Evolutionary conservation across 2,797 vertebrate species (phyloP).

Genomic region (Sebastolobus alascanus): DNA sequence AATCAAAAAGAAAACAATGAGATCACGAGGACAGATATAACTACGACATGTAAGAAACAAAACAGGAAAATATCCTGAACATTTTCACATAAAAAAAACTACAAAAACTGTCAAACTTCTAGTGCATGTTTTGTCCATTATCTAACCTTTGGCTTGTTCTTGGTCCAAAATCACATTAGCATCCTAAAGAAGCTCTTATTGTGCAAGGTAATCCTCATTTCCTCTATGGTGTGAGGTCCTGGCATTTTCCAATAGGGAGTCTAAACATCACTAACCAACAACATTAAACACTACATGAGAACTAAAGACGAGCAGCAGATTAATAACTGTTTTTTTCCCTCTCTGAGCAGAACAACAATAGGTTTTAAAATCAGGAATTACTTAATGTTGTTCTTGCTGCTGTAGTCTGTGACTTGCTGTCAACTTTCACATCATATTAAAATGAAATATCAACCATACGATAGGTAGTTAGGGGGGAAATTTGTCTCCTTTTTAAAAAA

Average conservation of each 20-base stretch:
- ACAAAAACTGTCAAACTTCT: slow-evolving; percentile 65
- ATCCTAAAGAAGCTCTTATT: slow-evolving; percentile 50
- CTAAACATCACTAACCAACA: slow-evolving; percentile 46
- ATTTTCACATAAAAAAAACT: slow-evolving; percentile 66
- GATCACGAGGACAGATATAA: slow-evolving; percentile 54
- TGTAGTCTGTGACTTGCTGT: not conserved
- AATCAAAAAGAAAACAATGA: slow-evolving; percentile 57
- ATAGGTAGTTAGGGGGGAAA: not conserved
- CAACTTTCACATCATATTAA: slow-evolving; percentile 25
- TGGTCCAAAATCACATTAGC: slow-evolving; percentile 66
- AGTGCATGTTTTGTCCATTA: slow-evolving; percentile 72
- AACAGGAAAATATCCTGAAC: slow-evolving; percentile 51
- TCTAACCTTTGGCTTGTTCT: slow-evolving; percentile 86
- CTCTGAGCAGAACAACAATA: not conserved
- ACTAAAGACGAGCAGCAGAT: slow-evolving; percentile 27
- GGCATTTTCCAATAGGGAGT: slow-evolving; percentile 27
- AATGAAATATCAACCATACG: slow-evolving; percentile 36
- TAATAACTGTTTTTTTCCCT: slow-evolving; percentile 13
- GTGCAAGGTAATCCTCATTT: slow-evolving; percentile 53
- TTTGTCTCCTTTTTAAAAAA: slow-evolving; percentile 33
- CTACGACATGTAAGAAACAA: slow-evolving; percentile 65
- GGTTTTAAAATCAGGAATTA: slow-evolving; percentile 15
- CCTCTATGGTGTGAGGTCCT: slow-evolving; percentile 33
- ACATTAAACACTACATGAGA: slow-evolving; percentile 6
- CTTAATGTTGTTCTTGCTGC: slow-evolving; percentile 7